Conservation (phyloP, 2,888 invertebrate species). For the Tenthredo amoena region DNA sequence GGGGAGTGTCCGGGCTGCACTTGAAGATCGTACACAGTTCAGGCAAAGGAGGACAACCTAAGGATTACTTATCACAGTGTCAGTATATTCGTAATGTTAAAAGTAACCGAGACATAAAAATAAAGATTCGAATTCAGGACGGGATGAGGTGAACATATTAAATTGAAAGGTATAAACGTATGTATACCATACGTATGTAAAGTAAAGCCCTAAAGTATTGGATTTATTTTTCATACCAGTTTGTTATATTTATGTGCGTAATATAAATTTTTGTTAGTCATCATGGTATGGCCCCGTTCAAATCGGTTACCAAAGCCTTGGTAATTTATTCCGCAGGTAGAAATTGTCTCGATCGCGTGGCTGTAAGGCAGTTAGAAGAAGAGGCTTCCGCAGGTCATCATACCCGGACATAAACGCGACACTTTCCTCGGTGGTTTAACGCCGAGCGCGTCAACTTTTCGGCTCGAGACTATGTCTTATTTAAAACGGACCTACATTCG, state of each 20-base stretch:
- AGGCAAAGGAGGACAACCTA: background rate
- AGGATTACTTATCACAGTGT: background rate
- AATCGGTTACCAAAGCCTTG: background rate
- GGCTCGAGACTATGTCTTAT: constrained; percentile 8
- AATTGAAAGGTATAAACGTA: background rate
- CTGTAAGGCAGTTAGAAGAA: background rate
- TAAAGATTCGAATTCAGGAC: background rate
- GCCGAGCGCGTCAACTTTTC: constrained; percentile 49
- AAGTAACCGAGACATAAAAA: background rate
- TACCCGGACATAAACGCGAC: constrained; percentile 61
- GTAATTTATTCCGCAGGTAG: background rate
- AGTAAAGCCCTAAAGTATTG: background rate
- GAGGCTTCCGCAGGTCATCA: constrained; percentile 57
- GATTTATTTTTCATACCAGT: constrained; percentile 3
- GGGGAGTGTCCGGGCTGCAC: background rate
- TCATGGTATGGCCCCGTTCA: background rate
- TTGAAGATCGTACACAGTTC: background rate
- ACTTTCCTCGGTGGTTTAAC: constrained; percentile 56
- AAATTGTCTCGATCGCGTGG: background rate
- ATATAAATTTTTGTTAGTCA: background rate
- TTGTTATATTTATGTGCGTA: background rate
- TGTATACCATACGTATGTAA: background rate
- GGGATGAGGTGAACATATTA: background rate
- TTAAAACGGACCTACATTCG: constrained; percentile 55
- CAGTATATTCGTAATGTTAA: background rate